Conservation (phyloP, 1,140 invertebrate genomes). For the Orius insidiosus region DNA sequence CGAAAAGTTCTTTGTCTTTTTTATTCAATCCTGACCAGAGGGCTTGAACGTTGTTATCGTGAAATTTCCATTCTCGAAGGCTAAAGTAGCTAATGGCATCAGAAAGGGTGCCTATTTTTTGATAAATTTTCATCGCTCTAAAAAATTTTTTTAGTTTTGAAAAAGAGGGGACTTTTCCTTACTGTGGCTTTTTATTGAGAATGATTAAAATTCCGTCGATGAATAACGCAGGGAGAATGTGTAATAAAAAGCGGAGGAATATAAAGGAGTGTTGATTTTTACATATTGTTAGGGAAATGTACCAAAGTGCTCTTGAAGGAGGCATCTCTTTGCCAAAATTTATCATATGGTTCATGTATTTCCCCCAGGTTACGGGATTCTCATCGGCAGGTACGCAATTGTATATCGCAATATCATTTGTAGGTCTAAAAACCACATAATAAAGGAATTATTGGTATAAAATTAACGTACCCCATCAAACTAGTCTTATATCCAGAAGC, state of each 20-base stretch:
- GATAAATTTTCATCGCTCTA: constrained; percentile 55
- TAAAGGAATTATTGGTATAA: constrained; percentile 6
- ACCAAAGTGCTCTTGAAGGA: neutral
- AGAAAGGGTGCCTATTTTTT: constrained; percentile 54
- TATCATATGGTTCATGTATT: constrained; percentile 28
- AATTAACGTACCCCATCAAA: constrained; percentile 9
- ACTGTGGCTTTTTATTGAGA: constrained; percentile 8
- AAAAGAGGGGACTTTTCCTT: neutral
- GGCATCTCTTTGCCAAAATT: neutral
- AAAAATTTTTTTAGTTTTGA: constrained; percentile 11
- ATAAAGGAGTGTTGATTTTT: neutral
- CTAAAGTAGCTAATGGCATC: constrained; percentile 55
- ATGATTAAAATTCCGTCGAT: constrained; percentile 5
- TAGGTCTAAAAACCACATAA: constrained; percentile 17
- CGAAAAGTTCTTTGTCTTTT: constrained; percentile 44
- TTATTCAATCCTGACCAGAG: constrained; percentile 39
- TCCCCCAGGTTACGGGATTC: constrained; percentile 44
- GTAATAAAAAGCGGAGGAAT: constrained; percentile 1
- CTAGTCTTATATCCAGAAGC: constrained; percentile 46
- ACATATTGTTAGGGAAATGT: neutral
- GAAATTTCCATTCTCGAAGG: constrained; percentile 47
- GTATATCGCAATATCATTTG: constrained; percentile 35
- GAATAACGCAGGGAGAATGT: constrained; percentile 5
- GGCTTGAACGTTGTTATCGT: constrained; percentile 41
- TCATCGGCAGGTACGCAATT: constrained; percentile 50